phyloP scores from a whole-genome alignment of 1,140 invertebrate genomes.

The Venustaconcha ellipsiformis region DNA sequence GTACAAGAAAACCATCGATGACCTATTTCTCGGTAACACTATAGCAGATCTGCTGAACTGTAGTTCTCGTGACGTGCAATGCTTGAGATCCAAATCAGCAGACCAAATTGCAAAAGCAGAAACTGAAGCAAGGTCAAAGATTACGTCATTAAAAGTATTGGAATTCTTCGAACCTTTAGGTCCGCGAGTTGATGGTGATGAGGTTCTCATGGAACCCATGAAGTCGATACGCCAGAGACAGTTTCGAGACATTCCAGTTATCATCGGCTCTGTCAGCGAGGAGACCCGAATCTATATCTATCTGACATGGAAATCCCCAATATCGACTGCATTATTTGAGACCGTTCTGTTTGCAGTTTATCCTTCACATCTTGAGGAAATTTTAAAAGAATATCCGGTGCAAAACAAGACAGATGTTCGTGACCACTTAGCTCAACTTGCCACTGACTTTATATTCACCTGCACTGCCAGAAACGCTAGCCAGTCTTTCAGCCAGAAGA shows the following conservation, averaged over 20 bases:
- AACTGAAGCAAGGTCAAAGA: slow-evolving; percentile 22
- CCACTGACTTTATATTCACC: slow-evolving; percentile 45
- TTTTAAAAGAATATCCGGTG: slow-evolving; percentile 35
- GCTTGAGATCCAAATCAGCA: slow-evolving; percentile 32
- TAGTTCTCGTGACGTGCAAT: slow-evolving; percentile 25
- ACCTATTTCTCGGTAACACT: slow-evolving; percentile 29
- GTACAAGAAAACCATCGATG: slow-evolving; percentile 41
- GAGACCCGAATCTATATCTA: slow-evolving; percentile 47
- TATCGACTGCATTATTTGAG: slow-evolving; percentile 22
- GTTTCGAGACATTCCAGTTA: slow-evolving; percentile 33
- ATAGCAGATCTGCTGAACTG: slow-evolving; percentile 17
- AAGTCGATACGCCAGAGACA: slow-evolving; percentile 17
- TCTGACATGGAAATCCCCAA: slow-evolving; percentile 34
- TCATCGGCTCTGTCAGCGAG: slow-evolving; percentile 42
- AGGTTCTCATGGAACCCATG: slow-evolving; percentile 35
- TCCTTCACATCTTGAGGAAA: slow-evolving; percentile 22
- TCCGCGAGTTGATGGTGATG: slow-evolving; percentile 40
- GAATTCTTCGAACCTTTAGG: slow-evolving; percentile 50
- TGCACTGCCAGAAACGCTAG: slow-evolving; percentile 39
- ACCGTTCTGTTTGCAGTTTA: slow-evolving; percentile 33
- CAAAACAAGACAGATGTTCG: not conserved
- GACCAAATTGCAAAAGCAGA: slow-evolving; percentile 38
- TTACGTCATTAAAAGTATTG: slow-evolving; percentile 43
- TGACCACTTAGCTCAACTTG: slow-evolving; percentile 10
- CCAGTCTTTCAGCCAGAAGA: slow-evolving; percentile 20